Percentiles rank a stretch among this genome's conserved stretches.
Evolutionary conservation across 2,113 vertebrate species (phyloP).

Genomic region (Arizona elegans): DNA sequence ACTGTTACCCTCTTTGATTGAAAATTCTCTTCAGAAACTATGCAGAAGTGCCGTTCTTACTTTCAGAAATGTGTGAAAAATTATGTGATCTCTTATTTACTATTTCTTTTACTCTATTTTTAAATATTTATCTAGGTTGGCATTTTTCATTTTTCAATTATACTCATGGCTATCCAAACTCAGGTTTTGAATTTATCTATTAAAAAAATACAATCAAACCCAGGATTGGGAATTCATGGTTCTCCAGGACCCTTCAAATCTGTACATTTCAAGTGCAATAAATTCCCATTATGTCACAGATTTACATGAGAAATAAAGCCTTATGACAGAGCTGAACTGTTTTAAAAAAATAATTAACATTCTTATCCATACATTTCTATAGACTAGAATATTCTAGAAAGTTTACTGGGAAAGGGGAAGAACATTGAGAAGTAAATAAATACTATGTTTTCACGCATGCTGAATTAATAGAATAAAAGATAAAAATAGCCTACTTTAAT

Average conservation of each 20-base stretch:
- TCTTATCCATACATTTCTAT: neutral
- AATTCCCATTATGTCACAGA: neutral
- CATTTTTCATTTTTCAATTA: neutral
- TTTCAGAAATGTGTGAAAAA: neutral
- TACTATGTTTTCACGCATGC: neutral
- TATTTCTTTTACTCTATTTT: neutral
- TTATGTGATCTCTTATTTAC: neutral
- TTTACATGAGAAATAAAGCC: neutral
- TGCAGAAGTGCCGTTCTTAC: neutral
- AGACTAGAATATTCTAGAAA: neutral
- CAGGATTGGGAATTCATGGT: too few species aligned
- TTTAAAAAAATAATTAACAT: neutral
- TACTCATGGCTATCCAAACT: neutral
- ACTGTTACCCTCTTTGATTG: neutral
- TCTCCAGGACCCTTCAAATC: neutral
- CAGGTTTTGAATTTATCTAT: neutral
- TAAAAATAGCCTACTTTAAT: neutral
- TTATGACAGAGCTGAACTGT: neutral
- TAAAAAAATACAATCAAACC: neutral
- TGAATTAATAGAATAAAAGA: neutral
- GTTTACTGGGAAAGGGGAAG: neutral
- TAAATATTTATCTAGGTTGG: neutral
- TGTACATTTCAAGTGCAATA: neutral
- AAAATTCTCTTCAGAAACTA: neutral
- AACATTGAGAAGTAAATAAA: neutral